A percentile compares a stretch with the other conserved stretches of the same genome.
These are phyloP conservation scores for Nyctalus aviator DNA, from an alignment of 2,797 vertebrate species.

Conservation along the genomic window DNA sequence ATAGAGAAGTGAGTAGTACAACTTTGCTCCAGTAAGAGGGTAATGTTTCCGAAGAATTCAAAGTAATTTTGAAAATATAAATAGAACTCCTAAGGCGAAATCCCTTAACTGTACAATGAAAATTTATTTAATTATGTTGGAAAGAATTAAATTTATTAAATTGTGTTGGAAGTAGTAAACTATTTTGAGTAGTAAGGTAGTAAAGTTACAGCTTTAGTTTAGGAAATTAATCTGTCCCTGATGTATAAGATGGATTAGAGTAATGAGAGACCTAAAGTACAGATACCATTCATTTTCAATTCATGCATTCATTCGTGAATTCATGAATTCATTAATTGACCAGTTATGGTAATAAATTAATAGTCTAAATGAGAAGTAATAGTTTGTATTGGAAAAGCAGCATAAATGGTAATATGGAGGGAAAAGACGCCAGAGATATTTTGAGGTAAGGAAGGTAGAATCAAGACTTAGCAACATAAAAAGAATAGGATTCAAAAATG, in stretches of 20 bases:
- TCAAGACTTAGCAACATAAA: slow-evolving; percentile 4
- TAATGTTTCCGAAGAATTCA: neutral
- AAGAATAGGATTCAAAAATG: slow-evolving; percentile 13
- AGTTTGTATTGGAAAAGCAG: neutral
- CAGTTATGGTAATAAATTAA: neutral
- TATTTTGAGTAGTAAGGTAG: neutral
- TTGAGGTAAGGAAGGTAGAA: neutral
- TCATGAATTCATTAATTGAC: neutral
- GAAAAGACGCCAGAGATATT: neutral
- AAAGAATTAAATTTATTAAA: neutral
- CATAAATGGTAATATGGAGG: neutral
- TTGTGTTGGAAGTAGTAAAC: slow-evolving; percentile 17
- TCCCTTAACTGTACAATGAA: neutral
- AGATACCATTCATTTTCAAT: slow-evolving; percentile 49
- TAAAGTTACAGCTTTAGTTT: slow-evolving; percentile 42
- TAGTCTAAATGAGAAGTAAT: neutral
- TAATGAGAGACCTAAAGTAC: neutral
- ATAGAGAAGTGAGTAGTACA: neutral
- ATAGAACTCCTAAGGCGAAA: slow-evolving; percentile 9
- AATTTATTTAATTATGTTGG: slow-evolving; percentile 3
- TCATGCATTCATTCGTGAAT: slow-evolving; percentile 35
- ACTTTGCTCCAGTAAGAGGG: neutral
- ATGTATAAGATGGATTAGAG: neutral
- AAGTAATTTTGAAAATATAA: neutral
- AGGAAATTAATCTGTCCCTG: slow-evolving; percentile 23